Evolutionary conservation across 2,888 invertebrate genomes (phyloP).

Genomic region (Fabriciana adippe): DNA sequence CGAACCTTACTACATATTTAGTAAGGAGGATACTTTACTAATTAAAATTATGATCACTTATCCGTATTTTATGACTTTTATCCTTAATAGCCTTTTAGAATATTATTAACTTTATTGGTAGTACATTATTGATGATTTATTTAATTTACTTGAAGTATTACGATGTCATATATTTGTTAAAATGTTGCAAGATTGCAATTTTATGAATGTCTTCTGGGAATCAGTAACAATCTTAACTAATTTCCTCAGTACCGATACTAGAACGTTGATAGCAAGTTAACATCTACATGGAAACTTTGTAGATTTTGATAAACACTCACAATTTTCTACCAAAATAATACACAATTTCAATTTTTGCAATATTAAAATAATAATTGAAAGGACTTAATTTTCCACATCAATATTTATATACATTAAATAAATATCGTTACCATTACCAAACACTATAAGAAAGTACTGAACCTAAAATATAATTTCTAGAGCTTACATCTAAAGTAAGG

Average conservation of each 20-base stretch:
- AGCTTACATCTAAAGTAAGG: slow-evolving; percentile 8
- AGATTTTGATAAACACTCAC: too few relatives aligned
- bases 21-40: slow-evolving; percentile 11
- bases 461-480: slow-evolving; percentile 7
- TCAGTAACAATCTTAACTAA: slow-evolving; percentile 8
- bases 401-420: too few relatives aligned
- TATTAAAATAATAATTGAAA: too few relatives aligned
- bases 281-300: too few relatives aligned
- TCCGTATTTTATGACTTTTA: slow-evolving; percentile 24
- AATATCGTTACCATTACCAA: too few relatives aligned
- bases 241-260: not conserved
- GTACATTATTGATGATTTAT: slow-evolving; percentile 35
- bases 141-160: slow-evolving; percentile 21
- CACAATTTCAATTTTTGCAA: too few relatives aligned
- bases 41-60: slow-evolving; percentile 33
- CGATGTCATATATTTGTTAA: slow-evolving; percentile 16
- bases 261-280: too few relatives aligned
- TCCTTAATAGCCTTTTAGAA: slow-evolving; percentile 29
- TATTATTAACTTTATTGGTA: slow-evolving; percentile 32
- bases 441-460: slow-evolving; percentile 3
- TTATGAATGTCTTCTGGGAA: slow-evolving; percentile 11
- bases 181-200: slow-evolving; percentile 20
- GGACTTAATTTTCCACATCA: too few relatives aligned
- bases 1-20: slow-evolving; percentile 9
- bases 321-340: too few relatives aligned